These are phyloP conservation scores for Stictocephala bisonia DNA, from an alignment of 2,888 invertebrate genomes.

Conservation along the genomic window DNA sequence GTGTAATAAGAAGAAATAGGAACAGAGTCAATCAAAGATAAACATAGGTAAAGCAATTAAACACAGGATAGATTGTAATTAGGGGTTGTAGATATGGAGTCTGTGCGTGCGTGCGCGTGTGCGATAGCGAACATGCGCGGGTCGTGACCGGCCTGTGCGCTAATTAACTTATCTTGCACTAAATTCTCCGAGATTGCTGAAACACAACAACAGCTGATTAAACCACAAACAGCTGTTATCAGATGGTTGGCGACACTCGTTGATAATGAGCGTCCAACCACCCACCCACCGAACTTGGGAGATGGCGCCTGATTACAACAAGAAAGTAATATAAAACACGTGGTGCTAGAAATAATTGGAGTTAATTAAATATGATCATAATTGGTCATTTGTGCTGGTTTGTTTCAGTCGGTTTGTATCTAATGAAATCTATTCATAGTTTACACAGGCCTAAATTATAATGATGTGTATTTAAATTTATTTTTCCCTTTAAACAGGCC, in stretches of 20 bases:
- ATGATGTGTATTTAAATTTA: too few species aligned
- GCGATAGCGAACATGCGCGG: background rate
- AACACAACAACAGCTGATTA: conserved; percentile 31
- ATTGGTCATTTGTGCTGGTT: too few species aligned
- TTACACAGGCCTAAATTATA: too few species aligned
- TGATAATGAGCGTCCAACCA: conserved; percentile 21
- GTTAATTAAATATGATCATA: too few species aligned
- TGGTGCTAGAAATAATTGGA: too few species aligned
- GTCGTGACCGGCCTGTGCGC: conserved; percentile 24
- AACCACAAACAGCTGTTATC: background rate
- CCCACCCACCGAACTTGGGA: too few species aligned
- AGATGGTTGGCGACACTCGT: conserved; percentile 18
- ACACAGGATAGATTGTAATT: conserved; percentile 31
- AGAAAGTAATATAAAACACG: too few species aligned
- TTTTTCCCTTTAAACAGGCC: too few species aligned
- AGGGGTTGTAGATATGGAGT: conserved; percentile 5
- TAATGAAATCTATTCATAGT: too few species aligned
- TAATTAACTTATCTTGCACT: conserved; percentile 41
- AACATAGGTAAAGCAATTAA: conserved; percentile 28
- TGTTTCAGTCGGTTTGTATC: too few species aligned
- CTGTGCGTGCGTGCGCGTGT: background rate
- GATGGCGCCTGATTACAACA: too few species aligned
- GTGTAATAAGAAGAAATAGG: conserved; percentile 9
- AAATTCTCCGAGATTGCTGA: conserved; percentile 33
- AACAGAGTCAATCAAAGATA: conserved; percentile 33